These are phyloP conservation scores for Notolabrus celidotus DNA, from an alignment of 2,797 vertebrate genomes.

Conservation along the genomic window DNA sequence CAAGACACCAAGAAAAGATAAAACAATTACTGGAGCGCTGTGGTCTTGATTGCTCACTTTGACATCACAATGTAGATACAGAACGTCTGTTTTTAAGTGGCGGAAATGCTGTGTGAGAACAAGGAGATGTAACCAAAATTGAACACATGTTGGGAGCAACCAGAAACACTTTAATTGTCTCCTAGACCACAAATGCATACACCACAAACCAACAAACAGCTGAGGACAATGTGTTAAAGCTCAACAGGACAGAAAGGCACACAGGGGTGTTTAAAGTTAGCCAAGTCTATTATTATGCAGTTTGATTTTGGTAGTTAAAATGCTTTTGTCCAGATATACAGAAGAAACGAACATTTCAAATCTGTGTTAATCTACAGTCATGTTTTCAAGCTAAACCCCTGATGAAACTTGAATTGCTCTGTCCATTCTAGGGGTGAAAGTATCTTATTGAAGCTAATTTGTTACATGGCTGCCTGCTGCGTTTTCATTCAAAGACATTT, in stretches of 20 bases:
- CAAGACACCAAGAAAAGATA: slow-evolving; percentile 22
- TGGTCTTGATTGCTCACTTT: slow-evolving; percentile 15
- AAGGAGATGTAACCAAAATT: slow-evolving; percentile 9
- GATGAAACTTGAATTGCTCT: slow-evolving; percentile 17
- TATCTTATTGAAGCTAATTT: slow-evolving; percentile 75
- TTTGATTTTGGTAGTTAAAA: not conserved
- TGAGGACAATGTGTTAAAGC: slow-evolving; percentile 20
- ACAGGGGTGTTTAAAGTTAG: slow-evolving; percentile 10
- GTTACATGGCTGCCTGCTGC: slow-evolving; percentile 66
- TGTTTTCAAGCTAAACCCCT: slow-evolving; percentile 19
- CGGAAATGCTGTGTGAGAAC: slow-evolving; percentile 29
- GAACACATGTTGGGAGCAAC: slow-evolving; percentile 38
- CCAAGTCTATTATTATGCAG: not conserved
- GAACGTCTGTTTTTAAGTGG: slow-evolving; percentile 26
- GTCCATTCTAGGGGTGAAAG: slow-evolving; percentile 48
- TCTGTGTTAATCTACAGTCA: slow-evolving; percentile 9
- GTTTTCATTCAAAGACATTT: slow-evolving; percentile 64
- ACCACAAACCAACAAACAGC: slow-evolving; percentile 28
- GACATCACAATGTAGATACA: slow-evolving; percentile 31
- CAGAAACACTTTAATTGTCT: slow-evolving; percentile 31
- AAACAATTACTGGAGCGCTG: slow-evolving; percentile 23
- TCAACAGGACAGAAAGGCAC: slow-evolving; percentile 14
- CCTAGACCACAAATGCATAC: not conserved
- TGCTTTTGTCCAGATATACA: slow-evolving; percentile 4
- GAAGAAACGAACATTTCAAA: not conserved